These are phyloP conservation scores for Columba janthina DNA, from an alignment of 2,113 vertebrate genomes.

Conservation along the genomic window DNA sequence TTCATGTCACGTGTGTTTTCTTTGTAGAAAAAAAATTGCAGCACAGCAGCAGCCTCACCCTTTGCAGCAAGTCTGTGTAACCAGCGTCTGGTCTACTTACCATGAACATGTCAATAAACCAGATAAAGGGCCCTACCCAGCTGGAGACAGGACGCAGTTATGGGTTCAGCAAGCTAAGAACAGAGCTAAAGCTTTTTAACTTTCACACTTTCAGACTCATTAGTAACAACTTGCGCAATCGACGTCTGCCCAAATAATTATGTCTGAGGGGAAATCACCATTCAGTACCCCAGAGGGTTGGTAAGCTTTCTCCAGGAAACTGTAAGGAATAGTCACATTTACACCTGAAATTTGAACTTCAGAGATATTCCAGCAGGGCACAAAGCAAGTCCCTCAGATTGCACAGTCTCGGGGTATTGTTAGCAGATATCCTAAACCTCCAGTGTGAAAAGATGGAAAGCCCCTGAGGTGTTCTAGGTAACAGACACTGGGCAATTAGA, in stretches of 20 bases:
- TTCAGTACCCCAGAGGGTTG: neutral
- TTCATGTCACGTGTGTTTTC: neutral
- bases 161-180: neutral
- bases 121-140: neutral
- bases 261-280: neutral
- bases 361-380: neutral
- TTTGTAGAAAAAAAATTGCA: neutral
- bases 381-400: neutral
- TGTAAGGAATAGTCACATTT: neutral
- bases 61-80: neutral
- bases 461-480: neutral
- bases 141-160: neutral
- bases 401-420: too few species aligned
- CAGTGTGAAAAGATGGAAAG: neutral
- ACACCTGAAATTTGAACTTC: neutral
- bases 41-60: accelerated
- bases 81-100: neutral
- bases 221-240: neutral
- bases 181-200: neutral
- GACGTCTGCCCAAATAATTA: neutral
- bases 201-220: neutral
- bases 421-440: neutral
- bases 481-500: neutral
- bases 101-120: accelerated
- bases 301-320: neutral